Evolutionary conservation across 2,113 vertebrate species (phyloP), one percentile per base, ranked within the genome.

Genomic region (Dromiciops gliroides): DNA sequence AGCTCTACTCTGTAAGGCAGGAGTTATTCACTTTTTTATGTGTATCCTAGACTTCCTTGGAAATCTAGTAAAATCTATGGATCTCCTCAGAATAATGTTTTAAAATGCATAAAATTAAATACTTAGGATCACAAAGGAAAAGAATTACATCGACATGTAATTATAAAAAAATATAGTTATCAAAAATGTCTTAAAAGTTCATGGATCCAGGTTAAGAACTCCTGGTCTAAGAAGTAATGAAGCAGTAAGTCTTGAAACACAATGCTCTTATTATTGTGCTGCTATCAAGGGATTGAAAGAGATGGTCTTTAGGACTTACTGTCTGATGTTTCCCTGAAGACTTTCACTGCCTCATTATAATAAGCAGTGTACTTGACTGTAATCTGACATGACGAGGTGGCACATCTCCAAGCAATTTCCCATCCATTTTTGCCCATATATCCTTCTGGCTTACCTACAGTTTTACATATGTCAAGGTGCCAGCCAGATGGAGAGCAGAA

Each of bases 331-430:
- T 89, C n/a, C 8, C 88, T n/a, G 31, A 94, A 94, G 90, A 8
- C 48, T 90, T 51, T 93, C 83, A 48, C 88, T 94, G 93, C 67
- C 3, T 52, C 75, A 47, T 93, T 97, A 89, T 26, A 89, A 51
- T 94, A 94, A 96, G 25, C 3, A 37, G 51, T 95, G 11, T 48
- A 67, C 49, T 91, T 96, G 52, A 95, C 23, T 26, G 25, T 94
- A 56, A 92, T 95, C 90, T 92, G 75, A 89, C 8, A 97, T 94
- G 94, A 49, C 90, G 91, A 8, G 5, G 0, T 91, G 52, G 56
- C 28, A 47, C 48, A 22, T 26, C 96, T 98, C 94, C 89, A 92
- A 88, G 90, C 89, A 93, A 91, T 95, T 95, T 95, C 47, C 50
- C 6, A 0, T 90, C 47, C 51, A 92, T 67, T 96, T 97, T 93